Conservation (phyloP, 1,140 invertebrate species). For the Halesus radiatus region DNA sequence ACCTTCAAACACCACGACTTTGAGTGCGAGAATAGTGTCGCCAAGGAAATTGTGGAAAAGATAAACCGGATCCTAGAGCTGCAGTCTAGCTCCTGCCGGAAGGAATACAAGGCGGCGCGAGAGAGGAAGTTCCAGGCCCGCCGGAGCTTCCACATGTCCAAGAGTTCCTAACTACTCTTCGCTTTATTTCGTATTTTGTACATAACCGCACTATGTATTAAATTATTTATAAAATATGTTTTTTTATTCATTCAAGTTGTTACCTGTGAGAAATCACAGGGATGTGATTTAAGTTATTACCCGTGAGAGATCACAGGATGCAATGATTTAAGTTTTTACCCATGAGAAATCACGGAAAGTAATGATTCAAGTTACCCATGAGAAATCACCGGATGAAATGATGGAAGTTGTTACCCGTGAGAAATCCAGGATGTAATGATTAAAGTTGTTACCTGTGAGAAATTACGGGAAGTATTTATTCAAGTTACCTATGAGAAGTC, state of each 20-base stretch:
- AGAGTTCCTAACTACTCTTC: conserved; percentile 41
- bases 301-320: too few species aligned
- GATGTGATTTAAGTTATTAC: too few species aligned
- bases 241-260: neutral
- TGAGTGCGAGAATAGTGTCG: conserved; percentile 81
- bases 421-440: too few species aligned
- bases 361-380: too few species aligned
- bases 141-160: conserved; percentile 64
- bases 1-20: conserved; percentile 90
- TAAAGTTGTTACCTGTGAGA: too few species aligned
- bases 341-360: too few species aligned
- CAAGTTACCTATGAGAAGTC: too few species aligned
- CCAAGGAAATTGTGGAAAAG: conserved; percentile 88
- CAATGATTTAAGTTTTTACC: too few species aligned
- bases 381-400: too few species aligned
- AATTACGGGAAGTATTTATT: too few species aligned
- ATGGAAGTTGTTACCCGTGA: too few species aligned
- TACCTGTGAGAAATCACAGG: too few species aligned
- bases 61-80: conserved; percentile 90
- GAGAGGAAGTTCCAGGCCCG: conserved; percentile 66
- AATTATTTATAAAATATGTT: neutral
- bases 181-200: neutral
- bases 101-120: conserved; percentile 76
- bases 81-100: conserved; percentile 80
- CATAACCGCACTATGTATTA: neutral